phyloP scores from a whole-genome alignment of 2,113 vertebrate genomes.

The Kryptolebias marmoratus region DNA sequence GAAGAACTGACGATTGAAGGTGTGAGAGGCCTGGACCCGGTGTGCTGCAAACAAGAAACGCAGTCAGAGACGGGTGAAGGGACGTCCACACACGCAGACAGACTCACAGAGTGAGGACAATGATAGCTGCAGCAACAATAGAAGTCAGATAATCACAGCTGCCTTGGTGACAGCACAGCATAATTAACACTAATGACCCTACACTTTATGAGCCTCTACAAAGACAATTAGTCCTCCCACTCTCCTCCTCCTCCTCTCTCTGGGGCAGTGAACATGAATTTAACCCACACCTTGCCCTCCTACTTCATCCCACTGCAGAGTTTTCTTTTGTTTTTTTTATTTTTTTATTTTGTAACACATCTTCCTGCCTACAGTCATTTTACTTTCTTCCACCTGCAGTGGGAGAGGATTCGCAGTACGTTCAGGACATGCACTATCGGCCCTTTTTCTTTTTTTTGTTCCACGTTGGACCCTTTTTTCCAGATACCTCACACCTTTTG shows the following conservation, averaged over 20 bases:
- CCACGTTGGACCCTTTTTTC: constrained; percentile 11
- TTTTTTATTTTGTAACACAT: neutral
- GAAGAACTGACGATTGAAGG: constrained; percentile 22
- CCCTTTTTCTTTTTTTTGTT: neutral
- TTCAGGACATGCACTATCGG: neutral
- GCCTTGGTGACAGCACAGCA: constrained; percentile 71
- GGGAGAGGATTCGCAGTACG: neutral
- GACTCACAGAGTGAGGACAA: constrained; percentile 39
- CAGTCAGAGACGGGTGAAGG: constrained; percentile 40
- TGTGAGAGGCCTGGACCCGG: constrained; percentile 16
- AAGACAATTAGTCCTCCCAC: constrained; percentile 72
- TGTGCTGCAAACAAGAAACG: constrained; percentile 27
- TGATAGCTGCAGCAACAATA: constrained; percentile 51
- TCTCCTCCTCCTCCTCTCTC: constrained; percentile 51
- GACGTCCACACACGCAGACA: constrained; percentile 29
- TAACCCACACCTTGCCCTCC: constrained; percentile 43
- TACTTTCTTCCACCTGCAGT: neutral
- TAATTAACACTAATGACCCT: constrained; percentile 79
- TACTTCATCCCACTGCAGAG: constrained; percentile 15
- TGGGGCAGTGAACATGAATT: constrained; percentile 30
- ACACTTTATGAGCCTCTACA: constrained; percentile 75
- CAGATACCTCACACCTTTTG: constrained; percentile 35
- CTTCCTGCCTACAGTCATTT: constrained; percentile 20
- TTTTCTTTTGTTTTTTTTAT: constrained; percentile 18
- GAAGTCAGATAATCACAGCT: constrained; percentile 68